phyloP scores from a whole-genome alignment of 2,797 vertebrate genomes.

The Cottoperca gobio region DNA sequence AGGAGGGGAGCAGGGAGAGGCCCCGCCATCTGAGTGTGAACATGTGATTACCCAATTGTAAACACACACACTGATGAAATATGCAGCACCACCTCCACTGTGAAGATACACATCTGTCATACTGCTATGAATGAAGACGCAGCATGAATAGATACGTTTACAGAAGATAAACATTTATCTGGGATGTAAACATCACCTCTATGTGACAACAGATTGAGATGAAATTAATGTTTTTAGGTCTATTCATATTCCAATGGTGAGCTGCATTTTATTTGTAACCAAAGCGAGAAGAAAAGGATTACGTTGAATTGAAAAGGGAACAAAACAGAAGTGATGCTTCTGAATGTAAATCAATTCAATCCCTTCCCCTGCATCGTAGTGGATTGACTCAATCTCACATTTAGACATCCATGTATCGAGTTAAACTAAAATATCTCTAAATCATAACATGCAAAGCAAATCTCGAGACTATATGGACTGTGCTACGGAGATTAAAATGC shows the following conservation, averaged over 20 bases:
- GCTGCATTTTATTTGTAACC: constrained; percentile 28
- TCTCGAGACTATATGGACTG: background rate
- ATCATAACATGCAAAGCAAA: constrained; percentile 28
- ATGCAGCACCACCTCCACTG: constrained; percentile 23
- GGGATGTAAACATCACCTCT: constrained; percentile 31
- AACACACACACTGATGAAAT: constrained; percentile 18
- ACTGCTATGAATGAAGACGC: constrained; percentile 44
- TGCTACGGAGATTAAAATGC: constrained; percentile 33
- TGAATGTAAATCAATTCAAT: constrained; percentile 50
- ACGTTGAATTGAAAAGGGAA: constrained; percentile 30
- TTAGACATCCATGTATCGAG: constrained; percentile 4
- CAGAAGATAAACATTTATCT: constrained; percentile 39
- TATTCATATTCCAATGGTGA: constrained; percentile 32
- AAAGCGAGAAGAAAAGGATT: constrained; percentile 31
- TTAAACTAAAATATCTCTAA: constrained; percentile 17
- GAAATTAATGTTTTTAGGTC: constrained; percentile 27
- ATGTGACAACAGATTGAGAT: constrained; percentile 31
- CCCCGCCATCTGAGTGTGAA: constrained; percentile 9
- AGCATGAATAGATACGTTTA: constrained; percentile 35
- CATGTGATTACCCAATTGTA: constrained; percentile 33
- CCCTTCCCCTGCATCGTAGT: background rate
- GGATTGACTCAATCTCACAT: constrained; percentile 34
- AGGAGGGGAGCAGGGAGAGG: constrained; percentile 5
- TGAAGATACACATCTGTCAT: constrained; percentile 36
- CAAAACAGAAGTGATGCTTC: constrained; percentile 30